Base-by-base conservation (phyloP, 2,888 invertebrate species). In the Cataglyphis rosenhaueri region DNA sequence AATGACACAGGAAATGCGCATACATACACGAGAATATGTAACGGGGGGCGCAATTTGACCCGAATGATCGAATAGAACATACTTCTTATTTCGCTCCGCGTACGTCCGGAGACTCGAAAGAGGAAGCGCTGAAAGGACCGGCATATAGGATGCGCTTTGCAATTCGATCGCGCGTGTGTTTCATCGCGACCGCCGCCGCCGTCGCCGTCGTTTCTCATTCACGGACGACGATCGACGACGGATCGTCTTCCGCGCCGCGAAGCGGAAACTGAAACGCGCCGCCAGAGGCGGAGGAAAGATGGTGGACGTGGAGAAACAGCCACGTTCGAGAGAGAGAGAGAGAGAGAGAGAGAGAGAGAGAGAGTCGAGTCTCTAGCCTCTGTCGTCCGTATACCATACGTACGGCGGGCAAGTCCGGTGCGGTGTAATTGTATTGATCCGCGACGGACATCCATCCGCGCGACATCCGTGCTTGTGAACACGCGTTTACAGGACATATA, bases 151-250 rank as follows among this genome's bases (percentile, higher is more conserved):
- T 12, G 29, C 48, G 74, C 78, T 87, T 83, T 83, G 83, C 84
- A 70, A 88, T 84, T 85, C 85, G 88, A 88, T 88, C 86, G 84
- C 62, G 84, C 86, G 78, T 85, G 66, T 59, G 79, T 71, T 74
- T 55, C 55, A 32, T 64, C 61, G 55, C 61, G 66, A 15, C 25
- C 55, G 29, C n/a, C 41, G 32, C 10, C n/a, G 52, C n/a, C 44
- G 48, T 10, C 44, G 64, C 12, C 81, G 79, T 62, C 84, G 85
- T 83, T 87, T 87, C 65, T 84, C 81, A 88, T 88, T 86, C 83
- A 85, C 83, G 83, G 84, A 78, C 70, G 29, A 29, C 85, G 84
- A 82, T 79, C 84, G 73, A 55, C 52, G 57, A 57, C 52, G 75
- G 70, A 83, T 81, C 85, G 81, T 82, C 84, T 88, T 88, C 84